These are phyloP conservation scores for Macrosiphum euphorbiae DNA, from an alignment of 2,888 invertebrate species.

Conservation along the genomic window DNA sequence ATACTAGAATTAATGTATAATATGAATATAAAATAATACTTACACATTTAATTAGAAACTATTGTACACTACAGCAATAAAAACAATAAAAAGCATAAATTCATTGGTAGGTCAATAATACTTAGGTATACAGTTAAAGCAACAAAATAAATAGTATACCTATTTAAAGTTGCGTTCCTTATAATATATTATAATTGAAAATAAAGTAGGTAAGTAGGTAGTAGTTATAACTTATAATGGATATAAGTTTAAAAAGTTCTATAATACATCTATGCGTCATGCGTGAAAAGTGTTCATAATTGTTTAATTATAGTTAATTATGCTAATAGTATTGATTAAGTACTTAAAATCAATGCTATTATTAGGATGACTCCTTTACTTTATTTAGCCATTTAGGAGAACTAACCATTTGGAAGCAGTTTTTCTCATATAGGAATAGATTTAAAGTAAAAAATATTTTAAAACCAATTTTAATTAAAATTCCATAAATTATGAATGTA, in stretches of 20 bases:
- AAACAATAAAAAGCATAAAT: neutral
- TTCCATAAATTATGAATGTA: neutral
- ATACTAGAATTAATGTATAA: neutral
- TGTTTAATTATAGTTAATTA: neutral
- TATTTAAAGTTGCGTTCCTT: too few relatives aligned
- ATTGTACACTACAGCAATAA: neutral
- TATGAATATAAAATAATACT: neutral
- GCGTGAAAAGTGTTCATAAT: neutral
- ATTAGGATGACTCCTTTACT: neutral
- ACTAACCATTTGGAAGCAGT: neutral
- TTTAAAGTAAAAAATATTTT: neutral
- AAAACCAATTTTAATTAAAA: neutral
- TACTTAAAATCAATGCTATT: neutral
- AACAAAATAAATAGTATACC: neutral
- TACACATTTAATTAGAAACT: neutral
- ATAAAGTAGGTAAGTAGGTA: too few relatives aligned
- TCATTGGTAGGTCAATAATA: neutral
- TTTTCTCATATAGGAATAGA: neutral
- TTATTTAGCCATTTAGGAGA: neutral
- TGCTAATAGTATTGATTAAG: neutral
- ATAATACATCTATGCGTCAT: neutral
- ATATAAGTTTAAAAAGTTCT: neutral
- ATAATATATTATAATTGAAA: too few relatives aligned
- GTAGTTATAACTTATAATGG: too few relatives aligned
- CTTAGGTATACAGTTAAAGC: neutral